These are phyloP conservation scores for Laspeyria flexula DNA, from an alignment of 2,888 invertebrate species.

Conservation along the genomic window DNA sequence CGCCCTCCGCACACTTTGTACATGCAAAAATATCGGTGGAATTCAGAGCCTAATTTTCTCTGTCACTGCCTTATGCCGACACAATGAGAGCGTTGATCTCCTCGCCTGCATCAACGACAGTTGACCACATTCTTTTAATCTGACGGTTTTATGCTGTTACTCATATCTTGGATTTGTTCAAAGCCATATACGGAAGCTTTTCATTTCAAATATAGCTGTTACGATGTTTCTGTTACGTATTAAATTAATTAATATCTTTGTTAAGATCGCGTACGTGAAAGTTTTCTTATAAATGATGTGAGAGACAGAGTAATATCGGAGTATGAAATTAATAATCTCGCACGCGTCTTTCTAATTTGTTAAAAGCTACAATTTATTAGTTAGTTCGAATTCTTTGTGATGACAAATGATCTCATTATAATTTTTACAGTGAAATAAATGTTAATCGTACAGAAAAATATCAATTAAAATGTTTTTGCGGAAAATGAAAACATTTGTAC, in stretches of 20 bases:
- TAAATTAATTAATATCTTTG: neutral
- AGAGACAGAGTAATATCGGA: neutral
- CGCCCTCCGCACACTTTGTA: slow-evolving; percentile 71
- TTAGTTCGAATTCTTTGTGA: neutral
- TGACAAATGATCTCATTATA: slow-evolving; percentile 7
- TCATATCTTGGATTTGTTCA: slow-evolving; percentile 40
- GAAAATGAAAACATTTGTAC: slow-evolving; percentile 1
- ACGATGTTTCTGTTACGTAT: neutral
- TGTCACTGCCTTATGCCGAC: slow-evolving; percentile 78
- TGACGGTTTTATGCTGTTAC: slow-evolving; percentile 55
- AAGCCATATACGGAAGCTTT: slow-evolving; percentile 52
- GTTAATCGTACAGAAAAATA: slow-evolving; percentile 1
- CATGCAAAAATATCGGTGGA: slow-evolving; percentile 82
- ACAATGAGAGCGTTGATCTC: slow-evolving; percentile 84
- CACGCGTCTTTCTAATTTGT: neutral
- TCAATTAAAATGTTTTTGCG: slow-evolving; percentile 18
- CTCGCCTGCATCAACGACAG: slow-evolving; percentile 66
- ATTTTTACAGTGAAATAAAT: slow-evolving; percentile 7
- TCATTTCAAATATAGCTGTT: slow-evolving; percentile 3
- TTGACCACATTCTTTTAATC: slow-evolving; percentile 72
- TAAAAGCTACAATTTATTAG: neutral
- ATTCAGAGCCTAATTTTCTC: slow-evolving; percentile 80
- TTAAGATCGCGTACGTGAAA: neutral
- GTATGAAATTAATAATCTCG: neutral
- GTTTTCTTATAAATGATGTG: too few relatives aligned